A percentile compares a stretch with the other conserved stretches of the same genome.
These are phyloP conservation scores for Seira musarum DNA, from an alignment of 2,888 invertebrate species.

Conservation along the genomic window DNA sequence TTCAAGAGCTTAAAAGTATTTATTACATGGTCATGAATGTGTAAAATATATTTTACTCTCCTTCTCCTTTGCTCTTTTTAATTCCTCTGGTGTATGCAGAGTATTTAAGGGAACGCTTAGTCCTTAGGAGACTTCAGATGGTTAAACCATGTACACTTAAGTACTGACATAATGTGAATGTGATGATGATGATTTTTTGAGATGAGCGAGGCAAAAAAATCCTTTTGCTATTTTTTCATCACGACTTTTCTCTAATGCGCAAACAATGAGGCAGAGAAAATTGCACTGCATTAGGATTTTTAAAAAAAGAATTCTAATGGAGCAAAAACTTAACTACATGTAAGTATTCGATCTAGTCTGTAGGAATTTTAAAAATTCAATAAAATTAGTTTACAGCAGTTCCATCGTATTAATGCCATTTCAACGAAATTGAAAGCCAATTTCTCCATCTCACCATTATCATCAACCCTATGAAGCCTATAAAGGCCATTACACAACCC, in stretches of 20 bases:
- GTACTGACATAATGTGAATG: not conserved
- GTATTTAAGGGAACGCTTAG: not conserved
- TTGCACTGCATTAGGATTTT: not conserved
- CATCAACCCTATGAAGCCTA: slow-evolving; percentile 14
- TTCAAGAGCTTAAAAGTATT: slow-evolving; percentile 52
- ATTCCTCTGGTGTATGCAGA: not conserved
- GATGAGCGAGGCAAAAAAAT: slow-evolving; percentile 20
- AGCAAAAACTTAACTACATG: slow-evolving; percentile 33
- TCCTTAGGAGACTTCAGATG: not conserved
- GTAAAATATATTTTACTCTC: too few relatives aligned
- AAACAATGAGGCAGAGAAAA: slow-evolving; percentile 4
- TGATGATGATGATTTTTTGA: not conserved
- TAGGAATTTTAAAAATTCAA: too few relatives aligned
- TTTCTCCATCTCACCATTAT: slow-evolving; percentile 23
- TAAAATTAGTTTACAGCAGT: too few relatives aligned
- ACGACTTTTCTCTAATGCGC: slow-evolving; percentile 35
- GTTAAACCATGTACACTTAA: too few relatives aligned
- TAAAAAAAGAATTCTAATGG: not conserved
- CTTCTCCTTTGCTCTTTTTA: not conserved
- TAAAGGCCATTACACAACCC: slow-evolving; percentile 27
- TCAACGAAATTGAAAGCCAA: too few relatives aligned
- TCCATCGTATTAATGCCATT: too few relatives aligned
- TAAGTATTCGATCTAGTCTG: too few relatives aligned
- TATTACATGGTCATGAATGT: slow-evolving; percentile 44
- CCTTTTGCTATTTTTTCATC: slow-evolving; percentile 36